Percentiles rank a stretch among this genome's conserved stretches.
Evolutionary conservation across 2,113 vertebrate genomes (phyloP).

Genomic region (Chiloscyllium plagiosum): DNA sequence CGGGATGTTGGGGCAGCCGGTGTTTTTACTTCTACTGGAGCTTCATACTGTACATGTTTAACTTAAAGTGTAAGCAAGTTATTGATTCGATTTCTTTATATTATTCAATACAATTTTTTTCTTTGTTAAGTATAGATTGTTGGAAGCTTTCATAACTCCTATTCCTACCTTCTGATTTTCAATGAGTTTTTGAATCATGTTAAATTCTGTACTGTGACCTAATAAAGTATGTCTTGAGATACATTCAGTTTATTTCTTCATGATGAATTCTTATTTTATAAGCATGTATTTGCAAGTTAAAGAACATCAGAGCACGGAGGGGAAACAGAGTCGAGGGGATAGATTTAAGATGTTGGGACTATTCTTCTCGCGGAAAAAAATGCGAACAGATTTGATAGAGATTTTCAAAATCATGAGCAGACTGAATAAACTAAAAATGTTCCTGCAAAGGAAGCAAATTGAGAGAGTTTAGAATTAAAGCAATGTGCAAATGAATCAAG

Average conservation of each 20-base stretch:
- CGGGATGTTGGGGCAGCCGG: neutral
- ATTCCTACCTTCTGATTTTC: neutral
- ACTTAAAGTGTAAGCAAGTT: neutral
- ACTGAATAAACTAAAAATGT: too few relatives aligned
- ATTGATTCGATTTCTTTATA: neutral
- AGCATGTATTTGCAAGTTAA: neutral
- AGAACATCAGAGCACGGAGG: neutral
- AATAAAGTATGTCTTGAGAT: neutral
- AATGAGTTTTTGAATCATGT: conserved; percentile 21
- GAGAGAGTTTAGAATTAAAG: too few relatives aligned
- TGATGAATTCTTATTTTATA: neutral
- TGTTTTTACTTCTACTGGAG: neutral
- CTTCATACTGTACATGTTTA: neutral
- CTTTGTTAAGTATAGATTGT: neutral
- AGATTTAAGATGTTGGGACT: too few relatives aligned
- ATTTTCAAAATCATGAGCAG: too few relatives aligned
- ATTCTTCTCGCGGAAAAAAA: too few relatives aligned
- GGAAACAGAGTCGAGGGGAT: neutral
- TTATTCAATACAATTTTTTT: neutral
- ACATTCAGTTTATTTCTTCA: neutral
- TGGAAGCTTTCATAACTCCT: neutral
- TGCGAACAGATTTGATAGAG: too few relatives aligned
- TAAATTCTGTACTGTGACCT: neutral
- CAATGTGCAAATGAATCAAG: too few relatives aligned
- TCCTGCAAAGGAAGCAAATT: too few relatives aligned